Percentiles rank a stretch among this genome's conserved stretches.
These are phyloP conservation scores for Tragelaphus buxtoni DNA, from an alignment of 2,113 vertebrate genomes.

Conservation along the genomic window DNA sequence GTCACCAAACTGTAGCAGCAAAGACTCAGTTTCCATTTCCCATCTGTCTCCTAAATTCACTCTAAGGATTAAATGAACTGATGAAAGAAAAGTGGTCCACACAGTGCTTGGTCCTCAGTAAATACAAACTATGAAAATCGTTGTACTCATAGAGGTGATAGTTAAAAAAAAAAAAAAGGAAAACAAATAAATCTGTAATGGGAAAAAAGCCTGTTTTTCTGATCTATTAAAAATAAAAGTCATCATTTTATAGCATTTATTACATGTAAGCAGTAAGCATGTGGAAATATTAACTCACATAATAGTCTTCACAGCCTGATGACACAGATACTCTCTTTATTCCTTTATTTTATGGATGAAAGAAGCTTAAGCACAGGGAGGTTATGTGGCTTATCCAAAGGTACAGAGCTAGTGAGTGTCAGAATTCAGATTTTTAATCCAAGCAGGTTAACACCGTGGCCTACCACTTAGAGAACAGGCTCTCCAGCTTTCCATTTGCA, in stretches of 20 bases:
- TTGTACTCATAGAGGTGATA: neutral
- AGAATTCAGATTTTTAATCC: neutral
- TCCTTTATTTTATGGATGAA: neutral
- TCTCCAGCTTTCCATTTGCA: neutral
- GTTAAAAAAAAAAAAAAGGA: neutral
- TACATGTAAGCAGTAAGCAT: neutral
- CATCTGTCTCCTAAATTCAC: neutral
- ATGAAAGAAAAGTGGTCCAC: neutral
- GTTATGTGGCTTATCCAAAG: neutral
- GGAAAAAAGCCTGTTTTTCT: neutral
- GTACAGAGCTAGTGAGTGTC: neutral
- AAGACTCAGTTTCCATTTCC: neutral
- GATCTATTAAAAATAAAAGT: neutral
- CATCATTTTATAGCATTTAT: neutral
- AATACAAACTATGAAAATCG: neutral
- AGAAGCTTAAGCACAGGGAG: neutral
- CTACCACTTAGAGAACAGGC: neutral
- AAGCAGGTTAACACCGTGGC: neutral
- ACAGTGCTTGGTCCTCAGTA: neutral
- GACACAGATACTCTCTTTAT: neutral
- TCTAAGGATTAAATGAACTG: neutral
- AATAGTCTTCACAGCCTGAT: neutral
- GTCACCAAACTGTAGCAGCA: neutral
- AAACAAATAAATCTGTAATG: neutral
- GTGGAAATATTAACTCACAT: neutral